These are phyloP conservation scores for Steromphala cineraria DNA, from an alignment of 2,888 invertebrate genomes.

Conservation along the genomic window DNA sequence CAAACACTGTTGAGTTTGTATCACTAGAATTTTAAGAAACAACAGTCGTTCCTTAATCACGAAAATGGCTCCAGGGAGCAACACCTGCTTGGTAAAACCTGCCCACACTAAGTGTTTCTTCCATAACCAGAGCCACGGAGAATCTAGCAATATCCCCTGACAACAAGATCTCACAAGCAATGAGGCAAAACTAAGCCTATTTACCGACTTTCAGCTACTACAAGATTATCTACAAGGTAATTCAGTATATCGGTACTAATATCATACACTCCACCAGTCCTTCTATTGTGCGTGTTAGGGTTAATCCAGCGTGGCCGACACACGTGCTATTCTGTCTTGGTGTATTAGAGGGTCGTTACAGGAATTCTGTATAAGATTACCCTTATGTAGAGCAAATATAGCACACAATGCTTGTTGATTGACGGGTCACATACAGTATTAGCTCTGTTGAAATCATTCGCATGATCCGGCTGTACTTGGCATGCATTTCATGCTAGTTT, in stretches of 20 bases:
- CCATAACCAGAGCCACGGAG: too few species aligned
- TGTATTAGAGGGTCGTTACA: neutral
- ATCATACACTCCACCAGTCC: neutral
- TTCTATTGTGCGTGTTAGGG: neutral
- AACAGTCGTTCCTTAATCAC: too few species aligned
- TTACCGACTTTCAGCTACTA: neutral
- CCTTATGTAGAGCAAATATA: neutral
- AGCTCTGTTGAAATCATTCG: neutral
- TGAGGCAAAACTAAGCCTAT: neutral
- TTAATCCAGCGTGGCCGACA: neutral
- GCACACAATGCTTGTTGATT: neutral
- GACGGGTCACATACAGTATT: neutral
- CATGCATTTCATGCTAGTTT: too few species aligned
- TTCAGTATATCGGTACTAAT: neutral
- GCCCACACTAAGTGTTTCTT: too few species aligned
- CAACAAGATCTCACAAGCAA: neutral
- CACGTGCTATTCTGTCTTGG: neutral
- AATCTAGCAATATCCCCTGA: neutral
- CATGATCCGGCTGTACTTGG: neutral
- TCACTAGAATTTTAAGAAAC: too few species aligned
- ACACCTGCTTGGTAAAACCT: too few species aligned
- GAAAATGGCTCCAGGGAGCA: neutral
- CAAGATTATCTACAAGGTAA: neutral
- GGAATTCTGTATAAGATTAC: neutral
- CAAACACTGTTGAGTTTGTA: too few species aligned